Evolutionary conservation across 2,797 vertebrate genomes (phyloP).

Genomic region (Crax fasciolata): DNA sequence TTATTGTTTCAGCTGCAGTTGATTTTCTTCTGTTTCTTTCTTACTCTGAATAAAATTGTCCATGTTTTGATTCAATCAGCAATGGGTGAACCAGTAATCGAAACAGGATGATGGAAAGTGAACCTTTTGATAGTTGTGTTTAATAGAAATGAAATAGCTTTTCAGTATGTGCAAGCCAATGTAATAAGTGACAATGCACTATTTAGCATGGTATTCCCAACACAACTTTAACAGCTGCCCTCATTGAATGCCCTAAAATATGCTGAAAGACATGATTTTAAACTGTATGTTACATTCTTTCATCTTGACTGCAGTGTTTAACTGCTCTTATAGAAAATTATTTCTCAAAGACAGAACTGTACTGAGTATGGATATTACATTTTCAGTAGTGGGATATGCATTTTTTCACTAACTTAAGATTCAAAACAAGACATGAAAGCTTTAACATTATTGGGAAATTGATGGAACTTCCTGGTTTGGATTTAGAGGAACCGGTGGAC

Average conservation of each 20-base stretch:
- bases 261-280: not conserved
- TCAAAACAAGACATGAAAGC: not conserved
- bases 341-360: not conserved
- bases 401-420: not conserved
- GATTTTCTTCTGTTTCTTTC: not conserved
- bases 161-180: constrained; percentile 26
- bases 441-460: not conserved
- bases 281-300: not conserved
- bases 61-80: constrained; percentile 1
- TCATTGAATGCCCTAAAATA: not conserved
- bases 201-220: constrained; percentile 9
- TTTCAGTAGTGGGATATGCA: not conserved
- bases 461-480: not conserved
- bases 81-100: constrained; percentile 27
- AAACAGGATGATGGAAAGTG: constrained; percentile 3
- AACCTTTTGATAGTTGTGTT: not conserved
- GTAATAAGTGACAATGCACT: not conserved
- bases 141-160: constrained; percentile 11
- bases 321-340: not conserved
- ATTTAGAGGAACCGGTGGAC: not conserved
- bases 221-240: not conserved
- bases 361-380: not conserved
- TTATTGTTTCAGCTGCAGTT: not conserved
- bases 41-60: constrained; percentile 20
- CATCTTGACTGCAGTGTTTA: not conserved